Percentiles rank a stretch among this genome's conserved stretches.
phyloP scores from a whole-genome alignment of 2,113 vertebrate genomes.

The Engraulis encrasicolus region DNA sequence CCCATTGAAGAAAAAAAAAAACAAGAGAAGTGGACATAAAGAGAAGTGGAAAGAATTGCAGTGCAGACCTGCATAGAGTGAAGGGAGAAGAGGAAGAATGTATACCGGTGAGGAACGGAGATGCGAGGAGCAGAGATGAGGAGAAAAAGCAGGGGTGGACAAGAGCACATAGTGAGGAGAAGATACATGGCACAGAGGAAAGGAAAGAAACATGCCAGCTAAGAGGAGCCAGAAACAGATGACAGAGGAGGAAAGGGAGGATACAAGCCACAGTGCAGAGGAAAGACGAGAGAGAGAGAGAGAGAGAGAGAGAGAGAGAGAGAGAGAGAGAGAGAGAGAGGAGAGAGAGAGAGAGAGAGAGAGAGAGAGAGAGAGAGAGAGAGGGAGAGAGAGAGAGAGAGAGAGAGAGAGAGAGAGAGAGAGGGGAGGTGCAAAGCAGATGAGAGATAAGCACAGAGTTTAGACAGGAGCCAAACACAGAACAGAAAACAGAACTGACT shows the following conservation, averaged over 20 bases:
- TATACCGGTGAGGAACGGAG: not conserved
- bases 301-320: not conserved
- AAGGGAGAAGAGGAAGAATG: slow-evolving; percentile 41
- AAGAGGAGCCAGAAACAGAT: too few relatives aligned
- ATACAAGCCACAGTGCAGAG: too few relatives aligned
- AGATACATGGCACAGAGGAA: too few relatives aligned
- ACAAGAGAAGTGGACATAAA: slow-evolving; percentile 60
- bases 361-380: not conserved
- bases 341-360: not conserved
- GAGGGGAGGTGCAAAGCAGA: too few relatives aligned
- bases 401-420: too few relatives aligned
- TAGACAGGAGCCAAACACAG: too few relatives aligned
- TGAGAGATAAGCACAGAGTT: too few relatives aligned
- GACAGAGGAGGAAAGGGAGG: too few relatives aligned
- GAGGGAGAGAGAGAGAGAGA: not conserved
- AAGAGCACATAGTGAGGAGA: not conserved
- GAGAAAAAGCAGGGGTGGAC: not conserved
- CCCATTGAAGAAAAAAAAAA: slow-evolving; percentile 46
- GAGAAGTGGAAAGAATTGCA: slow-evolving; percentile 53
- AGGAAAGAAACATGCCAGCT: too few relatives aligned
- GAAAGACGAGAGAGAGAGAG: too few relatives aligned
- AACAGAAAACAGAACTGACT: too few relatives aligned
- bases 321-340: not conserved
- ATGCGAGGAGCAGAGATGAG: not conserved
- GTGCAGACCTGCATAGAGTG: too few relatives aligned